phyloP scores from a whole-genome alignment of 2,797 vertebrate genomes.

The Rhinella marina region DNA sequence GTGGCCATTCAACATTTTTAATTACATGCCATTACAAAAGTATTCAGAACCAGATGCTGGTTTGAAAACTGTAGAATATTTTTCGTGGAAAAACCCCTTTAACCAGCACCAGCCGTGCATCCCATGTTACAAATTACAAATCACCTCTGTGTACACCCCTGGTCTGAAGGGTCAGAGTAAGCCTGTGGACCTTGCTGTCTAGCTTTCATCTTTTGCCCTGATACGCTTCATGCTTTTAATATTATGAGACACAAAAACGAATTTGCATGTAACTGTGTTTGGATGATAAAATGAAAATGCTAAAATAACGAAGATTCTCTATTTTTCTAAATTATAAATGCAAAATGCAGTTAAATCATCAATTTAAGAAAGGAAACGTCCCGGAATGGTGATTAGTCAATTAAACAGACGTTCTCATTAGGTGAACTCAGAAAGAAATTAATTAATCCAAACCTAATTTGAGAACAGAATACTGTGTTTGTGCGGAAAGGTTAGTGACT shows the following conservation, averaged over 20 bases:
- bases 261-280: not conserved
- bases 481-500: not conserved
- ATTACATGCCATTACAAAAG: no score
- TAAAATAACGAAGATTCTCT: not conserved
- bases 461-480: not conserved
- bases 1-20: no score
- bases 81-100: no score
- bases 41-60: no score
- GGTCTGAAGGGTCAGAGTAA: not conserved
- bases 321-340: slow-evolving; percentile 18
- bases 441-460: not conserved
- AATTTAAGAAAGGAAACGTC: slow-evolving; percentile 11
- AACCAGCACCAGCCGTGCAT: not conserved
- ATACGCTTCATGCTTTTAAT: not conserved
- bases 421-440: not conserved
- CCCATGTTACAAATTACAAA: not conserved
- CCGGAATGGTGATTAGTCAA: slow-evolving; percentile 9
- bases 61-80: no score
- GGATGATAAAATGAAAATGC: not conserved
- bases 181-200: not conserved
- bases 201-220: not conserved
- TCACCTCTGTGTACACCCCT: not conserved
- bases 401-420: slow-evolving; percentile 12
- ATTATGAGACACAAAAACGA: not conserved
- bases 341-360: not conserved